phyloP scores from a whole-genome alignment of 2,888 invertebrate genomes.

The Sinhomidia bicolor region DNA sequence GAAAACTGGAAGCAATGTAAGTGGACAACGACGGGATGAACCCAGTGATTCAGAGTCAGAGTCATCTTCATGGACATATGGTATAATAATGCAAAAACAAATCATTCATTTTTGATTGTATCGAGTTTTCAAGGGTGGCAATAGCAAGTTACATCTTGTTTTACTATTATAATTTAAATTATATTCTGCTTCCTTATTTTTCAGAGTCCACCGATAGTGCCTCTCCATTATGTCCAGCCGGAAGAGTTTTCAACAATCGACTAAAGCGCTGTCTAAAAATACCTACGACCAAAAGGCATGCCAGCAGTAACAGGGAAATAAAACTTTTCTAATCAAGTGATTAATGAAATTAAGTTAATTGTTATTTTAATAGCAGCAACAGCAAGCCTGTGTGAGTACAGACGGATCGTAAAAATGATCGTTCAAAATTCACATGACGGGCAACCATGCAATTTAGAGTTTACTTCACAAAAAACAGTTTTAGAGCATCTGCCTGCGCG shows the following conservation, averaged over 20 bases:
- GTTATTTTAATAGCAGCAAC: background rate
- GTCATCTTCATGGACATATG: slow-evolving; percentile 67
- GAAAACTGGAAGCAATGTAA: slow-evolving; percentile 71
- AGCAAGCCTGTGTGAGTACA: background rate
- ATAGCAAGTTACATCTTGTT: no score
- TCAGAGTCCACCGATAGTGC: slow-evolving; percentile 65
- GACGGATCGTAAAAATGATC: background rate
- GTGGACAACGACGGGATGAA: slow-evolving; percentile 39
- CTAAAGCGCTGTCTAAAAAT: slow-evolving; percentile 63
- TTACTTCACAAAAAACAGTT: background rate
- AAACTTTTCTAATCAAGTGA: slow-evolving; percentile 37
- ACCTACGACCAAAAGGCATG: slow-evolving; percentile 54
- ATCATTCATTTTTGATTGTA: no score
- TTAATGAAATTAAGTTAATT: slow-evolving; percentile 23
- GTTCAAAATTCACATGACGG: slow-evolving; percentile 13
- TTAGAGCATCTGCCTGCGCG: background rate
- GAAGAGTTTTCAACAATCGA: slow-evolving; percentile 65
- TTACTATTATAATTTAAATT: background rate
- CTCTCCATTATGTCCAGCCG: slow-evolving; percentile 57
- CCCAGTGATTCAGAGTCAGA: slow-evolving; percentile 61
- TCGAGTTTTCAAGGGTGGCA: no score
- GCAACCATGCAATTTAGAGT: background rate
- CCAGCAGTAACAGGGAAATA: slow-evolving; percentile 61
- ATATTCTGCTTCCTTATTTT: background rate
- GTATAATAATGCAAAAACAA: no score